These are phyloP conservation scores for Muscicapa adusta DNA, from an alignment of 2,113 vertebrate genomes.

Conservation along the genomic window DNA sequence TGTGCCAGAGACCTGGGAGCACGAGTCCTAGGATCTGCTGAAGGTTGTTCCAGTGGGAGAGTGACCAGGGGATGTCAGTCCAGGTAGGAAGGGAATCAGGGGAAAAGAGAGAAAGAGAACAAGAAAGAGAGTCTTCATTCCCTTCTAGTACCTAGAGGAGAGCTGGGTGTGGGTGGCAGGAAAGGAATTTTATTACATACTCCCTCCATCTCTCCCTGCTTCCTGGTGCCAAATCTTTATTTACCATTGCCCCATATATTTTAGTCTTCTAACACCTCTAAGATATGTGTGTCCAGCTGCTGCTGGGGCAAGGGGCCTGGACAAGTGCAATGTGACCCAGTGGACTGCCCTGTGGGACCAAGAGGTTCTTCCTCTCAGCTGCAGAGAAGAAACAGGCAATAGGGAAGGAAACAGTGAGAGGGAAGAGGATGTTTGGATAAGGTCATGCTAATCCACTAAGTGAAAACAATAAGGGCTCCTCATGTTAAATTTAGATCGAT, in stretches of 20 bases:
- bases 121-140: background rate
- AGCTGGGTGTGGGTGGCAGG: background rate
- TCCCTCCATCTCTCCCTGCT: background rate
- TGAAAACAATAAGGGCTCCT: background rate
- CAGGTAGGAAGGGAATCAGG: background rate
- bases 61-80: accelerated
- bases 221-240: background rate
- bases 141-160: background rate
- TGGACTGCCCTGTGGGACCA: background rate
- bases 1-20: background rate
- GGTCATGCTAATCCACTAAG: background rate
- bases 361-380: background rate
- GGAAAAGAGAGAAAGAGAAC: background rate
- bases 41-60: background rate
- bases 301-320: background rate
- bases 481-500: background rate
- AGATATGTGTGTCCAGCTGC: background rate
- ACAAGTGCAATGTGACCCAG: accelerated
- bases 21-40: background rate
- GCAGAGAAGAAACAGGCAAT: background rate
- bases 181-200: background rate
- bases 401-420: background rate
- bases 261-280: background rate
- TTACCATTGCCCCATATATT: background rate
- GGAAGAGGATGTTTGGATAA: slow-evolving; percentile 1